A percentile compares a stretch with the other conserved stretches of the same genome.
phyloP scores from a whole-genome alignment of 2,888 invertebrate species.

The Dynastes grantii region DNA sequence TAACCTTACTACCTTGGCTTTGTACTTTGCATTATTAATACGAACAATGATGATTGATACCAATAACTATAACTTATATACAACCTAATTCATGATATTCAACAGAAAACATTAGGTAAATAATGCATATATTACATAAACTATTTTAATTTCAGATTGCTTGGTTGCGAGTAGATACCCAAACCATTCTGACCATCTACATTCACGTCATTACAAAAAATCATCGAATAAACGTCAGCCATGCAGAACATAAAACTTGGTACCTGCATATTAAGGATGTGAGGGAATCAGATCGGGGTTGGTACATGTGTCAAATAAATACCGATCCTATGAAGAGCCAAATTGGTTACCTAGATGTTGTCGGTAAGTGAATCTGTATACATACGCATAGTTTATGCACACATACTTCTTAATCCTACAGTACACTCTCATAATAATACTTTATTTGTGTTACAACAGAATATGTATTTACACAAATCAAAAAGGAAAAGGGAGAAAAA shows the following conservation, averaged over 20 bases:
- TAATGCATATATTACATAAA: not conserved
- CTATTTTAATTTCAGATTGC: conserved; percentile 79
- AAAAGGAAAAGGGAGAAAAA: too few relatives aligned
- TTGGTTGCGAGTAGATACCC: conserved; percentile 92
- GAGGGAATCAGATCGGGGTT: conserved; percentile 84
- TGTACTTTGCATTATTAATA: too few relatives aligned
- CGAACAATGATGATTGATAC: too few relatives aligned
- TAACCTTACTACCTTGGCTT: too few relatives aligned
- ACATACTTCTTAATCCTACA: too few relatives aligned
- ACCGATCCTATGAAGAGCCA: conserved; percentile 85
- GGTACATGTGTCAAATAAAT: conserved; percentile 87
- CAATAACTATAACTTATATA: too few relatives aligned
- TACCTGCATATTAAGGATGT: conserved; percentile 86
- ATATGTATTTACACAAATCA: too few relatives aligned
- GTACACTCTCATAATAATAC: too few relatives aligned
- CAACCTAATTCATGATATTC: too few relatives aligned
- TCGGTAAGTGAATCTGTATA: conserved; percentile 72
- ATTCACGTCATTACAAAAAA: conserved; percentile 93
- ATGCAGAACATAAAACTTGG: conserved; percentile 87
- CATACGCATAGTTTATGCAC: too few relatives aligned
- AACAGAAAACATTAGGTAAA: too few relatives aligned
- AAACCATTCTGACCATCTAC: conserved; percentile 91
- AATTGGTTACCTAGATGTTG: conserved; percentile 78
- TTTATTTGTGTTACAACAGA: too few relatives aligned
- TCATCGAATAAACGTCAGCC: conserved; percentile 86